Evolutionary conservation across 2,113 vertebrate genomes (phyloP).

Genomic region (Sula dactylatra): DNA sequence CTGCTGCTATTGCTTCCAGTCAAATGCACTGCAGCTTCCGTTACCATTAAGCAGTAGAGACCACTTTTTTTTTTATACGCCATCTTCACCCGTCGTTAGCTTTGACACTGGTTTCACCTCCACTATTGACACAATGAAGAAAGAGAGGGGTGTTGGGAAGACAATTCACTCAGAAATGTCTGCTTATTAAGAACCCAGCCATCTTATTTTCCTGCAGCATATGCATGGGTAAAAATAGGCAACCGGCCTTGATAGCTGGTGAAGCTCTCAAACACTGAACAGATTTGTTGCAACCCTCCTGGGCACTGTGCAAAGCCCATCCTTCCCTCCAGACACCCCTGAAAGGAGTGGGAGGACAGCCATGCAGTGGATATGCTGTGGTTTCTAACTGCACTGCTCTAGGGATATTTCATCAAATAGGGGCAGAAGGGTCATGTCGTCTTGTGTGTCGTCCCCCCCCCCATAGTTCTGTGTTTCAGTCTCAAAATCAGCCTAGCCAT

Average conservation of each 20-base stretch:
- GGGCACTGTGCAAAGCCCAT: neutral
- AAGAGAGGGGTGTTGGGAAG: neutral
- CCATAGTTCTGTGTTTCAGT: neutral
- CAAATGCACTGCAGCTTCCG: neutral
- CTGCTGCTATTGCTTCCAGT: neutral
- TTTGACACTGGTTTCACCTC: neutral
- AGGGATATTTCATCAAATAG: neutral
- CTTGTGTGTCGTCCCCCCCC: too few relatives aligned
- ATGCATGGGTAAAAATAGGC: neutral
- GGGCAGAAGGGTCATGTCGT: neutral
- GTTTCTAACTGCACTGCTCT: neutral
- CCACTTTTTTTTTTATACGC: neutral
- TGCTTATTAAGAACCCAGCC: neutral
- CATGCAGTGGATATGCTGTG: fast-evolving
- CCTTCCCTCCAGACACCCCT: neutral
- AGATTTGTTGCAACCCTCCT: neutral
- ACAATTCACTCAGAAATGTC: neutral
- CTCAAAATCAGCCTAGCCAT: neutral
- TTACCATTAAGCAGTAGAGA: fast-evolving
- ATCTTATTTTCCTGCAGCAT: neutral
- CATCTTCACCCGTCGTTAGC: neutral
- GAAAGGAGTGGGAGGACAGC: neutral
- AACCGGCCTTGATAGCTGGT: fast-evolving
- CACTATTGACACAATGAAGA: neutral
- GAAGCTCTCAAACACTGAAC: neutral